A percentile compares a stretch with the other conserved stretches of the same genome.
These are phyloP conservation scores for Apamea monoglypha DNA, from an alignment of 2,888 invertebrate genomes.

Conservation along the genomic window DNA sequence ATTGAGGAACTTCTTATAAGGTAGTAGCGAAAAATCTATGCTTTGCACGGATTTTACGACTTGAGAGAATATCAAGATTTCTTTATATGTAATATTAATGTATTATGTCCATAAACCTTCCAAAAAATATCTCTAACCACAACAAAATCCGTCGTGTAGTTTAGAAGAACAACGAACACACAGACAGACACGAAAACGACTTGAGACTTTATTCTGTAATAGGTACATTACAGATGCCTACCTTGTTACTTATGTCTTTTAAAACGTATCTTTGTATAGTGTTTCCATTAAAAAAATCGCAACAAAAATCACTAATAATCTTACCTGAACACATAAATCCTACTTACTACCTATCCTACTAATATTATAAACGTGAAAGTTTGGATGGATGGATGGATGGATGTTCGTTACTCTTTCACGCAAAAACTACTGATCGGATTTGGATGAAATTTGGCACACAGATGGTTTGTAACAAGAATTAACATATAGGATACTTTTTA, in stretches of 20 bases:
- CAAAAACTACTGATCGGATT: no score
- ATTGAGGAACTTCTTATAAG: background rate
- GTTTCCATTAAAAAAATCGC: background rate
- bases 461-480: no score
- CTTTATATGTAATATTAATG: no score
- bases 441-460: no score
- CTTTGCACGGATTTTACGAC: fast-evolving
- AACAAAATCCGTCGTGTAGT: background rate
- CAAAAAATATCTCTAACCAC: fast-evolving
- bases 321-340: no score
- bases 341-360: no score
- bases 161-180: background rate
- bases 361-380: no score
- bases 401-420: no score
- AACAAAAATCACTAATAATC: background rate
- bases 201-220: background rate
- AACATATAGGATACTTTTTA: no score
- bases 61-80: background rate
- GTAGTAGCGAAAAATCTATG: background rate
- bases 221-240: background rate
- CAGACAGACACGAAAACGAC: background rate
- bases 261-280: background rate
- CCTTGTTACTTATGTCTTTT: background rate
- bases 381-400: no score
- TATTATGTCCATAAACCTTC: background rate